Base-by-base conservation (phyloP, 1,140 invertebrate species). In the Bombus sibiricus region DNA sequence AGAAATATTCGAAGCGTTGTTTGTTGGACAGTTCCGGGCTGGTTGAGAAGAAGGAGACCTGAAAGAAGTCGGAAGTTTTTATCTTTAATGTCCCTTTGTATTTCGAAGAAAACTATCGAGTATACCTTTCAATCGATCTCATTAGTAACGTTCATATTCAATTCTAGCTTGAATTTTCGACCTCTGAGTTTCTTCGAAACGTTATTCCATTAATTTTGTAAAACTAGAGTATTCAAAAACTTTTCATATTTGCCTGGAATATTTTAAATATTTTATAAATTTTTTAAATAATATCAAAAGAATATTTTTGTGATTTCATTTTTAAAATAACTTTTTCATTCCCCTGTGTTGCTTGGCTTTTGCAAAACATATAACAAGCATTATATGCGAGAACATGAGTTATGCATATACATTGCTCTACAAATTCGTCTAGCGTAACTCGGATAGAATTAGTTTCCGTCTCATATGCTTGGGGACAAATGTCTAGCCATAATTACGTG, bases 11-110 rank as follows among this genome's bases (percentile, higher is more conserved):
- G 94, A 99, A 99, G 13, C 98, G 96, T 90, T 99, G 98, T 93
- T 99, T 99, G 95, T 99, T 99, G 85, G 98, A 99, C 83, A 99
- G 96, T 93, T 99, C 98, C 0, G 98, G 98, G 89, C 98, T 99
- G 4, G 98, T 99, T 0, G 98, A 99, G 94, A 99, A 99, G 95
- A 98, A 99, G 2, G 98, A 99, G 3, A 99, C 98, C 98, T 99
- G 96, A 13, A 96, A 96, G 32, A 80, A 32, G 74, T 10, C n/a
- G 25, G 8, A 66, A 47, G 28, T 57, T 72, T 53, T 71, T 9
- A 8, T 39, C 47, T 62, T 25, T 25, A 25, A 43, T 32, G 28
- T 22, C 4, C 13, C 25, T 57, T 3, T 6, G 12, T 69, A 15
- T 53, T 5, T 39, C 25, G 6, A 3, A 34, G 3, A 32, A 13